Evolutionary conservation across 2,888 invertebrate species (phyloP).

Genomic region (Synergus itoensis): DNA sequence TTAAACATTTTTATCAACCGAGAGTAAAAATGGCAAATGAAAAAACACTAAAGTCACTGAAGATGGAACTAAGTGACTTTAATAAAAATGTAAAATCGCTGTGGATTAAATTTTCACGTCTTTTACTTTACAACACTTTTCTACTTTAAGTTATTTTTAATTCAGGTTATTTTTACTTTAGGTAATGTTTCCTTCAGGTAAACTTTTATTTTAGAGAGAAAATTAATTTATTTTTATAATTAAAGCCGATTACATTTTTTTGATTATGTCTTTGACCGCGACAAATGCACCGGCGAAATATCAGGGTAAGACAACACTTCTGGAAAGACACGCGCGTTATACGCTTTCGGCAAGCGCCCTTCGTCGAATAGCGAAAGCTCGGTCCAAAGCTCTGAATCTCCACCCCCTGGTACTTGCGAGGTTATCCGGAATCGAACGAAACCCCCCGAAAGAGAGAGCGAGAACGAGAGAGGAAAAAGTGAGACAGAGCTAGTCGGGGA

Average conservation of each 20-base stretch:
- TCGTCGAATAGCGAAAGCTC: constrained; percentile 53
- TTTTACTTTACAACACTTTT: too few relatives aligned
- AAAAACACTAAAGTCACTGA: not conserved
- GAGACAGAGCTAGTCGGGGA: constrained; percentile 55
- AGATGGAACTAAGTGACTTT: not conserved
- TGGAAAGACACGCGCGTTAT: constrained; percentile 24
- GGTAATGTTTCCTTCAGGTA: too few relatives aligned
- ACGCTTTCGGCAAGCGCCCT: constrained; percentile 55
- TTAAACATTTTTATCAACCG: too few relatives aligned
- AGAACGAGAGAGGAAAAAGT: constrained; percentile 48
- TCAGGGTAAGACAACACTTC: not conserved
- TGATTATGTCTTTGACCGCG: not conserved
- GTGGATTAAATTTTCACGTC: not conserved
- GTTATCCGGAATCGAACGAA: constrained; percentile 53
- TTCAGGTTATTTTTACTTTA: too few relatives aligned
- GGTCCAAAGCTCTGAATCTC: constrained; percentile 52
- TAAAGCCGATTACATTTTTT: not conserved
- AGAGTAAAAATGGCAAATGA: not conserved
- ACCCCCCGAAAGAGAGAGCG: constrained; percentile 49
- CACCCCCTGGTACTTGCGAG: constrained; percentile 53
- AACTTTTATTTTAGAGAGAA: not conserved
- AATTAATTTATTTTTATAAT: not conserved
- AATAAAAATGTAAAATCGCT: too few relatives aligned
- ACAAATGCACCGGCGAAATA: constrained; percentile 30
- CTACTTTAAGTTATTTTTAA: too few relatives aligned